Evolutionary conservation across 1,140 invertebrate genomes (phyloP).

Genomic region (Dendroctonus ponderosae): DNA sequence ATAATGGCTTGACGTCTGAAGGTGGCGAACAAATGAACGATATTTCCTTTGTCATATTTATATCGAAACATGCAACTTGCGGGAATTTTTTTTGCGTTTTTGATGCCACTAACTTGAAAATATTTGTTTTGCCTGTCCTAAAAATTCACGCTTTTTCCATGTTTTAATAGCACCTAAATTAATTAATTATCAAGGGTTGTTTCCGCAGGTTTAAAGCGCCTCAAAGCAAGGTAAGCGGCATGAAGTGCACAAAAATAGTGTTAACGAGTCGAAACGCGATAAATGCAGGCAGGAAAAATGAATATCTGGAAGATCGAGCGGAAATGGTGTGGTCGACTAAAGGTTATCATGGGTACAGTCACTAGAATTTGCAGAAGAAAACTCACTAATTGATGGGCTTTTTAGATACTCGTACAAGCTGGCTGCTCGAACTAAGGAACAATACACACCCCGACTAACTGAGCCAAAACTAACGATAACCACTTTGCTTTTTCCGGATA

Average conservation of each 20-base stretch:
- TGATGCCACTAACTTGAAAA: too few species aligned
- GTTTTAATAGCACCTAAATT: too few species aligned
- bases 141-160: too few species aligned
- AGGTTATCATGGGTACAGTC: not conserved
- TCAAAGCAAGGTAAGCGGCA: not conserved
- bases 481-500: conserved; percentile 31
- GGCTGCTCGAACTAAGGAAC: conserved; percentile 2
- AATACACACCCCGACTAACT: not conserved
- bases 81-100: not conserved
- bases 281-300: not conserved
- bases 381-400: not conserved
- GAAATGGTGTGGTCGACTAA: not conserved
- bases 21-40: conserved; percentile 12
- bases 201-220: too few species aligned
- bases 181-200: too few species aligned
- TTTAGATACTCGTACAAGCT: conserved; percentile 16
- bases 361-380: not conserved
- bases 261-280: not conserved
- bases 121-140: too few species aligned
- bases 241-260: not conserved
- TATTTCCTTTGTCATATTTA: conserved; percentile 8
- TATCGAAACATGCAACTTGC: conserved; percentile 5
- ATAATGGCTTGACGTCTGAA: conserved; percentile 14
- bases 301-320: not conserved
- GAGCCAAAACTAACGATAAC: conserved; percentile 25